These are phyloP conservation scores for Lottia scabra DNA, from an alignment of 2,888 invertebrate genomes.

Conservation along the genomic window DNA sequence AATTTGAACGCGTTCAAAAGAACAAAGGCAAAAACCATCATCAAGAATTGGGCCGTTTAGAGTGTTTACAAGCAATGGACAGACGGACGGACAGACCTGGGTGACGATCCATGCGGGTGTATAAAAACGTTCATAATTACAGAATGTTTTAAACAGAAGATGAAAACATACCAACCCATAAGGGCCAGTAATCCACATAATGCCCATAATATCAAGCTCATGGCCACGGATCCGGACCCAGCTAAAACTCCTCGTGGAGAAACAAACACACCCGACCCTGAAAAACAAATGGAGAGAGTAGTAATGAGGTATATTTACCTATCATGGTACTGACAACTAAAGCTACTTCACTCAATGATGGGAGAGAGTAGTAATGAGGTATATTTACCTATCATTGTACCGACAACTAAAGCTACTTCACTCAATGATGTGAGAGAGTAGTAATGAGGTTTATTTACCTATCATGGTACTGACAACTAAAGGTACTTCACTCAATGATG, in stretches of 20 bases:
- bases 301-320: conserved; percentile 72
- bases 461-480: conserved; percentile 90
- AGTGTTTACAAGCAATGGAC: too few species aligned
- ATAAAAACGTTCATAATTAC: too few species aligned
- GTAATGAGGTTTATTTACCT: conserved; percentile 72
- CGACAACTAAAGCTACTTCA: conserved; percentile 85
- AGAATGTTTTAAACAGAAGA: too few species aligned
- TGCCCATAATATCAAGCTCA: conserved; percentile 53
- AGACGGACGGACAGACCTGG: too few species aligned
- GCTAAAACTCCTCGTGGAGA: conserved; percentile 94
- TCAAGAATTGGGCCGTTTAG: too few species aligned
- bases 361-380: too few species aligned
- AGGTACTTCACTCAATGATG: conserved; percentile 85
- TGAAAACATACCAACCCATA: conserved; percentile 42
- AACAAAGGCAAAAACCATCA: too few species aligned
- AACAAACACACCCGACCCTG: conserved; percentile 98
- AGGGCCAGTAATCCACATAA: conserved; percentile 52
- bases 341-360: conserved; percentile 85
- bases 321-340: conserved; percentile 90
- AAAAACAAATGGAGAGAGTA: conserved; percentile 38
- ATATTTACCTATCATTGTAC: conserved; percentile 85
- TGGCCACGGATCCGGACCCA: conserved; percentile 89
- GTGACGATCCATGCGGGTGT: too few species aligned
- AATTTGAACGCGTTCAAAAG: too few species aligned
- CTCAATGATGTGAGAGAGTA: conserved; percentile 78